Evolutionary conservation across 2,797 vertebrate species (phyloP).

Genomic region (Gouania willdenowi): DNA sequence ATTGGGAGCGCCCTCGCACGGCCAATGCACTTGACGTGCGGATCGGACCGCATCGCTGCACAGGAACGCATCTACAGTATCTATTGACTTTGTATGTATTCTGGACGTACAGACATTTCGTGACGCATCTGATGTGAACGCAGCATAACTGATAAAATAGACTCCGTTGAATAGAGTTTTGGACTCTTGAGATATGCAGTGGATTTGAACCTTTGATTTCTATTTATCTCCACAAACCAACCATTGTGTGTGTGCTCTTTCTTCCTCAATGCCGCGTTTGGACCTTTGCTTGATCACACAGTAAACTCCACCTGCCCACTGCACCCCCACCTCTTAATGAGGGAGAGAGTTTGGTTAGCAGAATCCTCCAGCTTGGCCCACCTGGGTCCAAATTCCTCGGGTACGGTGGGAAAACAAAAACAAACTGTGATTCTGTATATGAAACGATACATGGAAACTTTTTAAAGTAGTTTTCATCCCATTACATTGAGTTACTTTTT

Average conservation of each 20-base stretch:
- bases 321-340: slow-evolving; percentile 99
- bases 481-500: slow-evolving; percentile 10
- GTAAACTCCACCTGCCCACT: slow-evolving; percentile 99
- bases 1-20: too few species aligned
- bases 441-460: too few species aligned
- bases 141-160: too few species aligned
- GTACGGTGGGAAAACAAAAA: slow-evolving; percentile 84
- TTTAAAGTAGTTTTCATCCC: slow-evolving; percentile 53
- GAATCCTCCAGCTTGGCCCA: slow-evolving; percentile 99
- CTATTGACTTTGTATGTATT: too few species aligned
- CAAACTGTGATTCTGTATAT: too few species aligned
- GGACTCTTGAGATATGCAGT: background rate
- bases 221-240: slow-evolving; percentile 30
- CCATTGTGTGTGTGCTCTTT: slow-evolving; percentile 80
- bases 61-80: too few species aligned
- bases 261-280: slow-evolving; percentile 91
- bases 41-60: too few species aligned
- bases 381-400: slow-evolving; percentile 99
- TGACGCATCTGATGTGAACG: too few species aligned
- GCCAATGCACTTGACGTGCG: too few species aligned
- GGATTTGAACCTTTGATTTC: background rate
- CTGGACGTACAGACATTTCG: too few species aligned
- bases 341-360: slow-evolving; percentile 99
- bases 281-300: slow-evolving; percentile 78
- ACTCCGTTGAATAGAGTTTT: too few species aligned